These are phyloP conservation scores for Ellobius talpinus DNA, from an alignment of 2,113 vertebrate species.

Conservation along the genomic window DNA sequence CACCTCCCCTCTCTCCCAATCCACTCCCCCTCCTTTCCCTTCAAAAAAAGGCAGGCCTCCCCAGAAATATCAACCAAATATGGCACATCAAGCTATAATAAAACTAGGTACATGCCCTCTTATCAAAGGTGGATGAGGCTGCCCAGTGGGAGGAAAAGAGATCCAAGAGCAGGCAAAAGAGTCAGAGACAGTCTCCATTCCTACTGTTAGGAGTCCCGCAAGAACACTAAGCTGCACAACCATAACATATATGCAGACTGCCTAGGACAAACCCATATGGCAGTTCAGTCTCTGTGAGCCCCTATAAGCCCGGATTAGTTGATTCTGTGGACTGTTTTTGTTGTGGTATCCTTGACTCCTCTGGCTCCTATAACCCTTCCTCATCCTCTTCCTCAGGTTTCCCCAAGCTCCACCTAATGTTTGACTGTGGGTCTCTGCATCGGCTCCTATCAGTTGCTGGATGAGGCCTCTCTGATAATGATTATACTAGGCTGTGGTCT, in stretches of 20 bases:
- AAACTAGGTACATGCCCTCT: neutral
- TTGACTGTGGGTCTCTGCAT: no score
- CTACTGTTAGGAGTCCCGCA: neutral
- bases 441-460: no score
- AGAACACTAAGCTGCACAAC: neutral
- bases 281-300: no score
- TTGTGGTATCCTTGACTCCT: no score
- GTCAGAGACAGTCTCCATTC: neutral
- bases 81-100: neutral
- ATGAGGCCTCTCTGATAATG: no score
- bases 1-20: neutral
- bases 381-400: no score
- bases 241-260: neutral
- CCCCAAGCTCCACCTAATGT: no score
- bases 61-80: neutral
- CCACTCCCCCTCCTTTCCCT: neutral
- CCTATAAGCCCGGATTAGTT: no score
- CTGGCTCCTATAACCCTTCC: no score
- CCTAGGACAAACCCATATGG: no score
- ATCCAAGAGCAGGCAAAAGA: neutral
- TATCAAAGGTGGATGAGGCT: neutral
- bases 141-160: neutral
- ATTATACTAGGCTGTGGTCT: no score
- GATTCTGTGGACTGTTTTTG: no score
- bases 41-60: neutral